A percentile compares a stretch with the other conserved stretches of the same genome.
These are phyloP conservation scores for Australoheros scitulus DNA, from an alignment of 2,113 vertebrate genomes.

Conservation along the genomic window DNA sequence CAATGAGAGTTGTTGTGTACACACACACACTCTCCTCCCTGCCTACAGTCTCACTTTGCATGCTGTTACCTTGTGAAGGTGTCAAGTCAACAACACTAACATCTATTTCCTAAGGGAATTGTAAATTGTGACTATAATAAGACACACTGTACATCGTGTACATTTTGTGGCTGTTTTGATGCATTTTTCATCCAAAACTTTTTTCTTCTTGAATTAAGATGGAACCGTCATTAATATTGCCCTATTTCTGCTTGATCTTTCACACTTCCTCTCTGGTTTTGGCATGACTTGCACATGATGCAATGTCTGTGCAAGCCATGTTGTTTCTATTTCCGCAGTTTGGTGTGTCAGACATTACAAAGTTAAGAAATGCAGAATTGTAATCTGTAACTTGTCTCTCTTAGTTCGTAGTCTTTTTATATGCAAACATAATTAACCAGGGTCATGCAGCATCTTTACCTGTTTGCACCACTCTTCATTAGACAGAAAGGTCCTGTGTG, in stretches of 20 bases:
- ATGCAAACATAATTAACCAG: constrained; percentile 5
- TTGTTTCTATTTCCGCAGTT: constrained; percentile 6
- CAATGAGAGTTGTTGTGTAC: constrained; percentile 31
- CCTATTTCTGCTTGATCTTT: constrained; percentile 40
- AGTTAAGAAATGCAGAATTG: neutral
- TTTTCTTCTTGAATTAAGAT: neutral
- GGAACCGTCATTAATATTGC: neutral
- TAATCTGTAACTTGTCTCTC: neutral
- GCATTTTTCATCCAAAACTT: neutral
- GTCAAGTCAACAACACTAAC: constrained; percentile 33
- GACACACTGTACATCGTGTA: neutral
- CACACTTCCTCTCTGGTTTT: constrained; percentile 27
- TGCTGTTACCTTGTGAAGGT: constrained; percentile 32
- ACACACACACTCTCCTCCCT: constrained; percentile 14
- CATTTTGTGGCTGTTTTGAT: neutral
- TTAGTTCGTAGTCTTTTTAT: neutral
- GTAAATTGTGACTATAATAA: neutral
- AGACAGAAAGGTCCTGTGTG: constrained; percentile 30
- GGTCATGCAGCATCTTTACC: constrained; percentile 33
- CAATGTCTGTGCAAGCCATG: constrained; percentile 53
- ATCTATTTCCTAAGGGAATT: neutral
- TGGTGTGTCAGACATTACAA: neutral
- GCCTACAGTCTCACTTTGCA: constrained; percentile 7
- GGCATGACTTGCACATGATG: constrained; percentile 41
- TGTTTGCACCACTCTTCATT: constrained; percentile 15